These are phyloP conservation scores for Scaptomyza flava DNA, from an alignment of 2,888 invertebrate genomes.

Conservation along the genomic window DNA sequence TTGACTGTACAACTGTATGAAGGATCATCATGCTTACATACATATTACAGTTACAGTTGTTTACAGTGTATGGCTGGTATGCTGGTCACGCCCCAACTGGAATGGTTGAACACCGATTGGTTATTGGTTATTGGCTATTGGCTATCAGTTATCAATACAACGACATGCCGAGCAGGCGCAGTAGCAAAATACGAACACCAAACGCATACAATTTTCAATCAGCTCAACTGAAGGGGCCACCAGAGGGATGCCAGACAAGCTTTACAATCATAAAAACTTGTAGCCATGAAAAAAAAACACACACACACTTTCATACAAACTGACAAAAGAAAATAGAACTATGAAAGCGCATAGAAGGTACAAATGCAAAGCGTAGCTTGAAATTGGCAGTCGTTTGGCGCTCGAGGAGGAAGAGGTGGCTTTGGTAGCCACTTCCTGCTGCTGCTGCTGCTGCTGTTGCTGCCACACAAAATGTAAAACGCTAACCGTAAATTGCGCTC, in stretches of 20 bases:
- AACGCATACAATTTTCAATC: slow-evolving; percentile 27
- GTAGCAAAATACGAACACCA: slow-evolving; percentile 30
- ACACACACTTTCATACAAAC: not conserved
- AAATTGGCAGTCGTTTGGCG: slow-evolving; percentile 65
- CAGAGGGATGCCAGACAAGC: slow-evolving; percentile 23
- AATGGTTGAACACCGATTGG: slow-evolving; percentile 21
- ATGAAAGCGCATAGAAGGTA: slow-evolving; percentile 15
- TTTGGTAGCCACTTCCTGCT: slow-evolving; percentile 8
- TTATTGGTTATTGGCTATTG: slow-evolving; percentile 33
- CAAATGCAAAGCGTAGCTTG: slow-evolving; percentile 55
- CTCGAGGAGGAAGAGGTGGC: slow-evolving; percentile 2
- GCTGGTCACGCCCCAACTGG: slow-evolving; percentile 9
- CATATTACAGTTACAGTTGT: too few relatives aligned
- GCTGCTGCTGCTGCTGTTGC: slow-evolving; percentile 28
- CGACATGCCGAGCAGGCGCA: slow-evolving; percentile 63
- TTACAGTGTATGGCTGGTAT: not conserved
- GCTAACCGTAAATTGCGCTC: slow-evolving; percentile 65
- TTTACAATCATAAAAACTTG: slow-evolving; percentile 10
- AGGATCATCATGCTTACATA: too few relatives aligned
- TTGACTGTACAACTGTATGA: too few relatives aligned
- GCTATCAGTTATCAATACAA: slow-evolving; percentile 30
- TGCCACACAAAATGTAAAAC: slow-evolving; percentile 36
- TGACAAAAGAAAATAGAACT: slow-evolving; percentile 7
- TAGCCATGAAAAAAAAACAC: slow-evolving; percentile 12
- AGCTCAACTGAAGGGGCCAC: slow-evolving; percentile 11